Evolutionary conservation across 2,888 invertebrate species (phyloP), one percentile per base, ranked within the genome.

Genomic region (Blera fallax): DNA sequence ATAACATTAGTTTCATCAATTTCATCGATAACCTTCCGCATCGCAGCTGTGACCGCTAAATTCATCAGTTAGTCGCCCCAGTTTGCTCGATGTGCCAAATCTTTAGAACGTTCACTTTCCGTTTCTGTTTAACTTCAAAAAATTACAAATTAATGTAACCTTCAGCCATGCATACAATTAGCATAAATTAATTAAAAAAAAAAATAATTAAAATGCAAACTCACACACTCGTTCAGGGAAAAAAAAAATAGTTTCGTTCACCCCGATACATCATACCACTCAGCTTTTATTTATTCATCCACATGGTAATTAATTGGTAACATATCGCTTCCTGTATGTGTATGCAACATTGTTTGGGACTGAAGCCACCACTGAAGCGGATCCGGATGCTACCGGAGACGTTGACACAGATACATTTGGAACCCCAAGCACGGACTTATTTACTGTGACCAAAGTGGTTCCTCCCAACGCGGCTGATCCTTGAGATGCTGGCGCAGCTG

Each of bases 271-370:
- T 60, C 18, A n/a, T 73, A 52, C 16, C 21, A 69, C 69, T 24
- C 50, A 54, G 62, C 34, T 45, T 74, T 64, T 79, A 84, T 84
- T 84, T 79, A 74, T 69, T 79, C 79, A 74, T 56, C 37, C 65
- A 62, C 67, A 67, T 67, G 62, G 27, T 54, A 65, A 37, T 62
- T 56, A 81, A 56, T 16, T 24, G 16, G 18, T 48, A 70, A 79
- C 18, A 32, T 40, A 58, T 21, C 14, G n/a, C 43, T 84, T 84
- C 18, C 32, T 70, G 58, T 84, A 80, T 18, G 74, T 16, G 58
- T 84, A 83, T 1, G 18, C 21, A 37, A 40, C 21, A 14, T 7
- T 56, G 7, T 16, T 74, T 14, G 67, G 43, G 1, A 40, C 32
- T 16, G 67, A 58, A 18, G 65, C 32, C 1, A 14, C 43, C 1